Base-by-base conservation (phyloP, 1,140 invertebrate species). In the Carposina sasakii region DNA sequence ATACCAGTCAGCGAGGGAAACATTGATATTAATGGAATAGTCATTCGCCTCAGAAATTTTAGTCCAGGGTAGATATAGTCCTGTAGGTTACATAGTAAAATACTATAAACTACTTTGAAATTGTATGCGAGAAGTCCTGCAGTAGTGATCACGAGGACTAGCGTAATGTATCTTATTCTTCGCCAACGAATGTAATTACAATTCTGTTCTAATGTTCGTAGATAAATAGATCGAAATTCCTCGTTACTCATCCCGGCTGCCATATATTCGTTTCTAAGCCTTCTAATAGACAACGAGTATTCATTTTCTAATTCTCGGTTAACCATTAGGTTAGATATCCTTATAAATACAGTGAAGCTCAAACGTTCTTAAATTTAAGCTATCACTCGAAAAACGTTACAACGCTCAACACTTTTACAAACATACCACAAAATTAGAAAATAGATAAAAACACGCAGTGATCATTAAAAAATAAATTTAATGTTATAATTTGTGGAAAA, bases 41-140 rank as follows among this genome's bases (percentile, higher is more conserved):
- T 87, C n/a, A 88, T 42, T 63, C 88, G 85, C 46, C 91, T 83
- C 23, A 91, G 69, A 4, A 88, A 43, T 54, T 88, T 87, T 64
- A 92, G 86, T 23, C 87, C 87, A 17, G 91, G 90, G 85, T 92
- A 91, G 67, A 92, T 91, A 59, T 88, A 88, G 63, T 90, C 89
- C 78, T 92, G 91, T 23, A 90, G 64, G 76, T 91, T 88, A 61
- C 90, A 88, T 46, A 89, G 67, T 45, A 91, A 51, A 54, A 87
- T 76, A 63, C 78, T 87, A 39, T 78, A 74, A 20, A 89, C 82
- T 16, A 79, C 69, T 56, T 86, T 88, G 60, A 56, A 65, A 48
- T 76, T 63, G 40, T 61, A 74, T 20, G 53, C 22, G 15, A 55
- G 17, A 50, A 48, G 59, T 2, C 47, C 16, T 24, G 36, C 12